These are phyloP conservation scores for Gephyroberyx darwinii DNA, from an alignment of 2,797 vertebrate genomes.

Conservation along the genomic window DNA sequence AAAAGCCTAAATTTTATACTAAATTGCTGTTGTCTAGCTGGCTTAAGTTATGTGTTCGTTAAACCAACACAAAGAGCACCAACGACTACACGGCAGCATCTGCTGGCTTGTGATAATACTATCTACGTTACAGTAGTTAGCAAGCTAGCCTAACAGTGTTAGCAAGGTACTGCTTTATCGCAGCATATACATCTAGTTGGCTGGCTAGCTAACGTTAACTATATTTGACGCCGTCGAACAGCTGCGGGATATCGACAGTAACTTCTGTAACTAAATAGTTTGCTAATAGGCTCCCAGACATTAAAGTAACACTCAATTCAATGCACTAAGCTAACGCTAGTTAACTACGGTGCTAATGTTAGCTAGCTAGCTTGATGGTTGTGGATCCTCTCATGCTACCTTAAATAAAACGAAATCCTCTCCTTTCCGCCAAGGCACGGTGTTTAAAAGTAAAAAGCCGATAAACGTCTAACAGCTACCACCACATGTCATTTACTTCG, in stretches of 20 bases:
- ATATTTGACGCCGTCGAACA: background rate
- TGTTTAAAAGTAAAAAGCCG: slow-evolving; percentile 84
- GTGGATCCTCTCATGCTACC: slow-evolving; percentile 85
- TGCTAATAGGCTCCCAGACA: background rate
- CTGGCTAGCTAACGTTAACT: slow-evolving; percentile 3
- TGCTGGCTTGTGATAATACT: slow-evolving; percentile 10
- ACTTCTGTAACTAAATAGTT: background rate
- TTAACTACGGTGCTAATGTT: slow-evolving; percentile 32
- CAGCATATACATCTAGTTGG: slow-evolving; percentile 15
- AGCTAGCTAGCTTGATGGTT: slow-evolving; percentile 65
- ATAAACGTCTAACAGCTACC: slow-evolving; percentile 75
- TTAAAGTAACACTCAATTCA: slow-evolving; percentile 36
- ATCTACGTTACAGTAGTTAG: slow-evolving; percentile 58
- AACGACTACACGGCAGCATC: background rate
- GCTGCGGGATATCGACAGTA: background rate
- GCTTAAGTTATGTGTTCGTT: background rate
- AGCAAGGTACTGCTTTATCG: slow-evolving; percentile 52
- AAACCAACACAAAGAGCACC: background rate
- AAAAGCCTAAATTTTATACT: too few relatives aligned
- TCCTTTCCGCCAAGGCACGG: slow-evolving; percentile 86
- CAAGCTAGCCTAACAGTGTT: slow-evolving; percentile 63
- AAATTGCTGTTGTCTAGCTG: background rate
- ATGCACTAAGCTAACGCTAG: slow-evolving; percentile 36
- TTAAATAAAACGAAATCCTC: slow-evolving; percentile 88
- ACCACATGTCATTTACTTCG: slow-evolving; percentile 47